Conservation (phyloP, 2,113 vertebrate species). For the Tylochromis polylepis region DNA sequence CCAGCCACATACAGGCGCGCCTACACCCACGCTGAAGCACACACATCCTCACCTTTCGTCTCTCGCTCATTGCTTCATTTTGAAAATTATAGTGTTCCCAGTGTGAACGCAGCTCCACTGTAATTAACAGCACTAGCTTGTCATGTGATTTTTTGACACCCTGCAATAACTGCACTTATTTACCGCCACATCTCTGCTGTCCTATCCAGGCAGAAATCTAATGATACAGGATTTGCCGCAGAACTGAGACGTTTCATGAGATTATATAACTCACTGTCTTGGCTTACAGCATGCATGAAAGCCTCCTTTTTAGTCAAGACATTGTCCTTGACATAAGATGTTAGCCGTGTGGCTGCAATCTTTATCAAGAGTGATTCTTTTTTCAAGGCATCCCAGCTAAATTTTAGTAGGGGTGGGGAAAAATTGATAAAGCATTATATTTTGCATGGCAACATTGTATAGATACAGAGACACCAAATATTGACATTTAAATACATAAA, state of each 20-base stretch:
- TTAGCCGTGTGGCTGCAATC: neutral
- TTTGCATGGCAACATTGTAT: neutral
- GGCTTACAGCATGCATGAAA: neutral
- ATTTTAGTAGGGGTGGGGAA: fast-evolving
- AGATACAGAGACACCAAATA: neutral
- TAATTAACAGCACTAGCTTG: neutral
- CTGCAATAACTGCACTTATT: neutral
- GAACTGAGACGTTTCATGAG: neutral
- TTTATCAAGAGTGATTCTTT: neutral
- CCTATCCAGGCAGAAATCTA: neutral
- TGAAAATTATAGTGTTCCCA: neutral
- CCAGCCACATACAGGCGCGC: neutral
- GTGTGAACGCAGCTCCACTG: neutral
- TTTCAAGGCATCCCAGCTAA: fast-evolving
- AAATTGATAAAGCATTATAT: neutral
- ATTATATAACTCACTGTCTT: neutral
- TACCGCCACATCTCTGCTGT: neutral
- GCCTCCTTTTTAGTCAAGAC: neutral
- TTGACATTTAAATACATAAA: neutral
- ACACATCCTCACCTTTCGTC: neutral
- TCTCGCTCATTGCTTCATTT: neutral
- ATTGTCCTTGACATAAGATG: neutral
- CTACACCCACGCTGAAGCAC: neutral
- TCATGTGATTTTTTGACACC: neutral
- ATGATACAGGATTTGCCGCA: neutral